Conservation (phyloP, 2,888 invertebrate species). For the Drosophila sordidula region DNA sequence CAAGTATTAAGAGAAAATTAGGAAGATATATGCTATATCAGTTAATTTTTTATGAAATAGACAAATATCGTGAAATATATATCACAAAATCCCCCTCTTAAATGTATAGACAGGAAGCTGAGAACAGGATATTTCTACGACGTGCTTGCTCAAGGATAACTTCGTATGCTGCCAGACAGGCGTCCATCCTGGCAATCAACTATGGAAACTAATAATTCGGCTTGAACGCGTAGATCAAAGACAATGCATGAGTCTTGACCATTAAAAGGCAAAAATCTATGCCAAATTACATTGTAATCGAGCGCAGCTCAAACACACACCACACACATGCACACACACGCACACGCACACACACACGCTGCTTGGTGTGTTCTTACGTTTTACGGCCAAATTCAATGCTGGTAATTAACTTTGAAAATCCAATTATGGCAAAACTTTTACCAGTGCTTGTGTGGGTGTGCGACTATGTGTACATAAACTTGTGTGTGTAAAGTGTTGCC, state of each 20-base stretch:
- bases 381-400: conserved; percentile 78
- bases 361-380: conserved; percentile 64
- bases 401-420: conserved; percentile 83
- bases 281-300: conserved; percentile 73
- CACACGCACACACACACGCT: conserved; percentile 10
- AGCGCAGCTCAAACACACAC: conserved; percentile 35
- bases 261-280: conserved; percentile 66
- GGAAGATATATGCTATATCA: no score
- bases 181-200: conserved; percentile 7
- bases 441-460: conserved; percentile 30
- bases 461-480: conserved; percentile 37
- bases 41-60: no score
- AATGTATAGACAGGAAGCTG: no score
- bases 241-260: conserved; percentile 32
- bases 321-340: conserved; percentile 9
- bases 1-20: no score
- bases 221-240: conserved; percentile 30
- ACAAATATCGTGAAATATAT: no score
- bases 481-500: conserved; percentile 51
- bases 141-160: conserved; percentile 16
- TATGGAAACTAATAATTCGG: conserved; percentile 17
- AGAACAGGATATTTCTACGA: background rate
- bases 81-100: no score
- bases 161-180: conserved; percentile 18
- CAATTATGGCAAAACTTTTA: conserved; percentile 83